A percentile compares a stretch with the other conserved stretches of the same genome.
Conservation (phyloP, 2,113 vertebrate species). For the Seriola dumerili region DNA sequence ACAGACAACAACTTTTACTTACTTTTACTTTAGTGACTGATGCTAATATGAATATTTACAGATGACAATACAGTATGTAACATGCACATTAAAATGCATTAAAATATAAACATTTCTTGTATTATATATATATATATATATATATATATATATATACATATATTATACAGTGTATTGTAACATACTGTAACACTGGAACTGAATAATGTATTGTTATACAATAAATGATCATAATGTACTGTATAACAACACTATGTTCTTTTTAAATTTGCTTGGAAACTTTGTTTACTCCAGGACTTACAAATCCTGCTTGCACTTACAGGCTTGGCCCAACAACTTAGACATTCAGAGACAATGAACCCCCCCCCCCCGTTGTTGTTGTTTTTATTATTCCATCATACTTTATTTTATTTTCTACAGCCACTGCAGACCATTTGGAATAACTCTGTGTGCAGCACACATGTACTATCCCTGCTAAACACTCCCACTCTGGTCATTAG, state of each 20-base stretch:
- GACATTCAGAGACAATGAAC: neutral
- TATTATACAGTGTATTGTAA: neutral
- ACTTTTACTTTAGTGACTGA: no score
- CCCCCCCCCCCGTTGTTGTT: neutral
- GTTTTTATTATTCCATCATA: conserved; percentile 7
- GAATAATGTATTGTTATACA: neutral
- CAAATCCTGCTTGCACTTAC: conserved; percentile 3
- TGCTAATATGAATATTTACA: neutral
- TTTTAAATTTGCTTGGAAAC: neutral
- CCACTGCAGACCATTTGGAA: conserved; percentile 23
- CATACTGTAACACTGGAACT: neutral
- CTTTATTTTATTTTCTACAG: conserved; percentile 37
- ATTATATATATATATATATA: neutral
- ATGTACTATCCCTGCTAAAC: conserved; percentile 52
- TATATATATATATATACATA: no score
- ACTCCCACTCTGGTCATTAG: conserved; percentile 81
- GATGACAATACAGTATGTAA: neutral
- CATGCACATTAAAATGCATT: no score
- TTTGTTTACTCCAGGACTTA: neutral
- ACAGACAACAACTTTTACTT: conserved; percentile 26
- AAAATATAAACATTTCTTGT: neutral
- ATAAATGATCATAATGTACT: neutral
- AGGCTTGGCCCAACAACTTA: neutral
- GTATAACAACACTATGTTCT: neutral
- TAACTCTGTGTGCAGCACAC: conserved; percentile 51